These are phyloP conservation scores for Gambelia wislizenii DNA, from an alignment of 2,797 vertebrate genomes.

Conservation along the genomic window DNA sequence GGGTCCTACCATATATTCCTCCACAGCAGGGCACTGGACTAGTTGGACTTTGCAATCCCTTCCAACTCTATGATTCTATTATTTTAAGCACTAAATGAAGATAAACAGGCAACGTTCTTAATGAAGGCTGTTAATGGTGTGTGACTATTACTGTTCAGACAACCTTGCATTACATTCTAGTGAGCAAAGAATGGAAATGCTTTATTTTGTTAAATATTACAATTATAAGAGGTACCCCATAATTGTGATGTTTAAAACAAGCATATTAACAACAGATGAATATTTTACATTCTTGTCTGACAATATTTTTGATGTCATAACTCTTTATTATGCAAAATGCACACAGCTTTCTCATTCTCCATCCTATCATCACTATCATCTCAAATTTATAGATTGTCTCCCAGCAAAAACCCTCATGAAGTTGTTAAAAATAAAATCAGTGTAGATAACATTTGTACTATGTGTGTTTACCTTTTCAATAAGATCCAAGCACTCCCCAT, in stretches of 20 bases:
- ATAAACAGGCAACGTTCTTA: not conserved
- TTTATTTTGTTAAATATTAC: not conserved
- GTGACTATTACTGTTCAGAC: not conserved
- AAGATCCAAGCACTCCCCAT: conserved; percentile 95
- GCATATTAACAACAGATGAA: not conserved
- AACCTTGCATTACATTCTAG: too few relatives aligned
- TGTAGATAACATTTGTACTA: not conserved
- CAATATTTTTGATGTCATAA: not conserved
- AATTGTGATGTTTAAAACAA: not conserved
- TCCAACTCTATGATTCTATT: too few relatives aligned
- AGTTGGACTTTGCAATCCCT: too few relatives aligned
- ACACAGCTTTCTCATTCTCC: not conserved
- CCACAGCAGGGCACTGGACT: too few relatives aligned
- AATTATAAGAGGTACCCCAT: not conserved
- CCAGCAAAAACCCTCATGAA: not conserved
- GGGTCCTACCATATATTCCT: too few relatives aligned
- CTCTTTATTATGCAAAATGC: not conserved
- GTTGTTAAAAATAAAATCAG: not conserved
- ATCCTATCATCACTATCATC: not conserved
- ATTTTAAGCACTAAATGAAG: not conserved
- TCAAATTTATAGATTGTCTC: too few relatives aligned
- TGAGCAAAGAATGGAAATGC: not conserved
- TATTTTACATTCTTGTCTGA: not conserved
- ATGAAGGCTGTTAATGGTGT: not conserved
- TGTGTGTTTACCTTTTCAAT: conserved; percentile 91